Percentiles rank a stretch among this genome's conserved stretches.
phyloP scores from a whole-genome alignment of 2,797 vertebrate species.

The Trachurus trachurus region DNA sequence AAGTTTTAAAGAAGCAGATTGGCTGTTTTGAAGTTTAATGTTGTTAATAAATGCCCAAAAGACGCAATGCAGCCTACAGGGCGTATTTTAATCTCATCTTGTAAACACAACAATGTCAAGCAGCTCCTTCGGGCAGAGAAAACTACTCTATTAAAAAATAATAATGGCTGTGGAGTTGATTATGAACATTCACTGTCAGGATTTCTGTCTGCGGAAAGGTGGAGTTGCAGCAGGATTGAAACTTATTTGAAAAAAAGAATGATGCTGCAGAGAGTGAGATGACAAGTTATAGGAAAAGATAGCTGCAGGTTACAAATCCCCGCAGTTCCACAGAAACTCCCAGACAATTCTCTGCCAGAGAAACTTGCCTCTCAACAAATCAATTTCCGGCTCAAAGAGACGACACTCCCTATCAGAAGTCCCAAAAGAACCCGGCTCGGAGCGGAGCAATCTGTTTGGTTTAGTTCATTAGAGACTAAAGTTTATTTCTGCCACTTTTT shows the following conservation, averaged over 20 bases:
- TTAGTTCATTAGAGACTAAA: slow-evolving; percentile 68
- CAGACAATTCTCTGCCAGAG: slow-evolving; percentile 24
- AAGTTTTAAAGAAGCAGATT: no score
- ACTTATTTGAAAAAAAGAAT: neutral
- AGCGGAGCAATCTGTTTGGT: slow-evolving; percentile 62
- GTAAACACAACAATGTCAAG: no score
- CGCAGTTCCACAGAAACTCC: slow-evolving; percentile 14
- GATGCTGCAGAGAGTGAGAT: slow-evolving; percentile 12
- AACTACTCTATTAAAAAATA: no score
- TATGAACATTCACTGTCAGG: no score
- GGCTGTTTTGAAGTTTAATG: no score
- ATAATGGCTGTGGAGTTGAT: no score
- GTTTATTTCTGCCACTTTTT: slow-evolving; percentile 30
- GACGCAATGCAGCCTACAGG: no score
- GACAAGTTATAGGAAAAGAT: slow-evolving; percentile 28
- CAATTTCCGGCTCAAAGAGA: slow-evolving; percentile 59
- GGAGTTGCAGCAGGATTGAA: slow-evolving; percentile 1
- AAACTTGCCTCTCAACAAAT: slow-evolving; percentile 54
- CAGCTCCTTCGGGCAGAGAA: no score
- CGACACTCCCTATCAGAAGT: slow-evolving; percentile 30
- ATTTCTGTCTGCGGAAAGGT: neutral
- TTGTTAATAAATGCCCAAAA: no score
- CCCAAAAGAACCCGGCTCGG: slow-evolving; percentile 36
- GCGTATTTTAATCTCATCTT: no score
- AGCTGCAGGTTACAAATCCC: slow-evolving; percentile 31